phyloP scores from a whole-genome alignment of 2,888 invertebrate genomes.

The Lacanobia wlatinum region DNA sequence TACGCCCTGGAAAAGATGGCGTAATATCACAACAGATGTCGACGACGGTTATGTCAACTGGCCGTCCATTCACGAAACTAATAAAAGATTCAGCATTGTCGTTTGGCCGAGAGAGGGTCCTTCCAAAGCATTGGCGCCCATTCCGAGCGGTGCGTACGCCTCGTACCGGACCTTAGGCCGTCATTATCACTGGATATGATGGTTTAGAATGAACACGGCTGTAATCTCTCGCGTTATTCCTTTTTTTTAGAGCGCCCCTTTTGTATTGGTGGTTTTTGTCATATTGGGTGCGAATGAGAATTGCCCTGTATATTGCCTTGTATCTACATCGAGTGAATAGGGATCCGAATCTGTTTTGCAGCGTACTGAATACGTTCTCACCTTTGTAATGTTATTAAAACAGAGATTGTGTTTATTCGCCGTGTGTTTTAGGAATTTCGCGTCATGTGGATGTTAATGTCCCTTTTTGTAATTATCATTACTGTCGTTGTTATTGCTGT shows the following conservation, averaged over 20 bases:
- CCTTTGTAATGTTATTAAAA: constrained; percentile 51
- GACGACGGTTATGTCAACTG: constrained; percentile 89
- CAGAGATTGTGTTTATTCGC: constrained; percentile 44
- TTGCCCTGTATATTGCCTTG: constrained; percentile 48
- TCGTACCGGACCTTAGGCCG: constrained; percentile 77
- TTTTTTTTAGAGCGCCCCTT: constrained; percentile 65
- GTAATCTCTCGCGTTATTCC: constrained; percentile 71
- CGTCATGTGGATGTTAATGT: constrained; percentile 29
- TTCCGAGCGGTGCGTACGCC: constrained; percentile 74
- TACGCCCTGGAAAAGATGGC: constrained; percentile 80
- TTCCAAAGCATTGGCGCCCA: constrained; percentile 80
- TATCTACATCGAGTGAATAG: constrained; percentile 56
- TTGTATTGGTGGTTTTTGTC: constrained; percentile 65
- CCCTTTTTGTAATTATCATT: constrained; percentile 32
- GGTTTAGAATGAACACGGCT: constrained; percentile 79
- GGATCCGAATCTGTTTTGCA: constrained; percentile 52
- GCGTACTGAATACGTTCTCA: constrained; percentile 45
- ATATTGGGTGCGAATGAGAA: constrained; percentile 64
- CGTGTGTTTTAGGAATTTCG: constrained; percentile 19
- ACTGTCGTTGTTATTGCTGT: constrained; percentile 7
- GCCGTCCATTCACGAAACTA: constrained; percentile 89
- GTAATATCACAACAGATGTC: constrained; percentile 90
- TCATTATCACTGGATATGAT: constrained; percentile 82
- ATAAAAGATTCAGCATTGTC: constrained; percentile 90
- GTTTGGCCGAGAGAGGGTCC: constrained; percentile 85